phyloP scores from a whole-genome alignment of 2,888 invertebrate genomes.

The Acleris emargana region DNA sequence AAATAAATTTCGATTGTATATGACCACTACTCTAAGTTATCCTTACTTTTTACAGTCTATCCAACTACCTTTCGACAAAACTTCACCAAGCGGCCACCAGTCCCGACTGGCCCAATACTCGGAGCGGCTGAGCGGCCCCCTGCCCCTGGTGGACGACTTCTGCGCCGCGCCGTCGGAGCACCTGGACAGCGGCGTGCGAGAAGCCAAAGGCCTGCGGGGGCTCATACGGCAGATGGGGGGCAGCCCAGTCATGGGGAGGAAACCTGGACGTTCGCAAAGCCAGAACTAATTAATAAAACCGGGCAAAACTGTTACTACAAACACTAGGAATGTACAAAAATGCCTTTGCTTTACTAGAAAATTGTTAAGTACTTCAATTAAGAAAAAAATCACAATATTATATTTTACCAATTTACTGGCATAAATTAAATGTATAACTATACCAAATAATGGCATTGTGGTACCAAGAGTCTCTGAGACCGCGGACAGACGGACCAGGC shows the following conservation, averaged over 20 bases:
- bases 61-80: constrained; percentile 61
- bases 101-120: constrained; percentile 86
- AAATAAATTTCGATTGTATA: too few species aligned
- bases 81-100: constrained; percentile 83
- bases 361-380: too few species aligned
- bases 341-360: too few species aligned
- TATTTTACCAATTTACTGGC: too few species aligned
- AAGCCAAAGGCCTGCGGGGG: constrained; percentile 90
- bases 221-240: constrained; percentile 93
- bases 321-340: too few species aligned
- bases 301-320: too few species aligned
- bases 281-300: constrained; percentile 63
- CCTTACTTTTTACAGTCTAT: constrained; percentile 3
- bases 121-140: constrained; percentile 83
- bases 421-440: too few species aligned
- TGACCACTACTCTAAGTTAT: too few species aligned
- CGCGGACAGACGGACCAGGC: too few species aligned
- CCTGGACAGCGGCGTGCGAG: constrained; percentile 83
- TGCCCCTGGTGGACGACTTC: constrained; percentile 95
- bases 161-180: constrained; percentile 93
- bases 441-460: too few species aligned
- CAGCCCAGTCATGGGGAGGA: constrained; percentile 91
- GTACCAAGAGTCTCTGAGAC: too few species aligned
- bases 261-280: constrained; percentile 79
- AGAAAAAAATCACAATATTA: too few species aligned